Conservation (phyloP, 2,888 invertebrate species). For the Hirtodrosophila trivittata region DNA sequence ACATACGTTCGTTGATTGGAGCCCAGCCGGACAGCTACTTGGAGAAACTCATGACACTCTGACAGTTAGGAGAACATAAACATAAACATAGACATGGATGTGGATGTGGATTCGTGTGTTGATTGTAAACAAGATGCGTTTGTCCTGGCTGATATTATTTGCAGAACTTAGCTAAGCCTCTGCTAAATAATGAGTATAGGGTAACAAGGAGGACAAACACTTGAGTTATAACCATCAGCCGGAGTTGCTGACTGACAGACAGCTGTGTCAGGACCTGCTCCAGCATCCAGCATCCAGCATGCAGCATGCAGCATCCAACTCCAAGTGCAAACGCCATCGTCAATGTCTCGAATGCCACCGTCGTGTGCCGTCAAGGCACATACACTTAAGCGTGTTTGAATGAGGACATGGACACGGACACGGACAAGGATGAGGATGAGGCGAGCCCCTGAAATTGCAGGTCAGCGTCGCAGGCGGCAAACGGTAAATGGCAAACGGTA, state of each 20-base stretch:
- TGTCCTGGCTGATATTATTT: no score
- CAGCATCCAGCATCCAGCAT: background rate
- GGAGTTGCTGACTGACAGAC: slow-evolving; percentile 28
- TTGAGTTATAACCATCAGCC: slow-evolving; percentile 27
- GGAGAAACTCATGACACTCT: no score
- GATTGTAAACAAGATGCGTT: no score
- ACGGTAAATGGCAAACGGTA: slow-evolving; percentile 21
- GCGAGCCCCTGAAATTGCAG: slow-evolving; percentile 9
- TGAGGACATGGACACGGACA: background rate
- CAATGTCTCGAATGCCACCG: slow-evolving; percentile 36
- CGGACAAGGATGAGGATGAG: slow-evolving; percentile 1
- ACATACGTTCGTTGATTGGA: no score
- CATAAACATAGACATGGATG: no score
- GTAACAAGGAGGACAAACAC: slow-evolving; percentile 1
- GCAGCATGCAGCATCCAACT: no score
- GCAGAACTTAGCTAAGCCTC: no score
- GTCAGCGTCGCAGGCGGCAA: slow-evolving; percentile 50
- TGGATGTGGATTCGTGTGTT: no score
- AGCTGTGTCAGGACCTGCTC: background rate
- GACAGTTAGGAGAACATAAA: no score
- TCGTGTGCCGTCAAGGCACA: slow-evolving; percentile 28
- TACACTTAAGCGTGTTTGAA: slow-evolving; percentile 13
- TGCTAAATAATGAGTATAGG: no score
- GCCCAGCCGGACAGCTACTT: no score
- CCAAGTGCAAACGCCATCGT: slow-evolving; percentile 4